Evolutionary conservation across 92 coral and sea anemone genomes (phyloP).

Genomic region (Galaxea fascicularis): DNA sequence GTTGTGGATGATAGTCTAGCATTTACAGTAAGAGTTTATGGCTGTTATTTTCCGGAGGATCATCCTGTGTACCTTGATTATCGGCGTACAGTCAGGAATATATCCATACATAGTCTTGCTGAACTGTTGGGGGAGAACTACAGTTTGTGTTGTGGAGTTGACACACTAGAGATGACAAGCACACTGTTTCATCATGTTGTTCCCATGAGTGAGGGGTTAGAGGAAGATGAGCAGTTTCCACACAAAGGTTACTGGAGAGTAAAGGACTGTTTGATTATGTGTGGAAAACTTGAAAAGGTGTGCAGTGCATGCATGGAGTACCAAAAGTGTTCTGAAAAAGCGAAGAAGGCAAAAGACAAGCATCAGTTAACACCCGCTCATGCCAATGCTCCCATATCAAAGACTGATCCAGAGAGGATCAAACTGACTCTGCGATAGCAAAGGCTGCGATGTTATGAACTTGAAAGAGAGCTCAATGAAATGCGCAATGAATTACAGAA

Average conservation of each 20-base stretch:
- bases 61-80: conserved; percentile 9
- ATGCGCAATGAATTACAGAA: no score
- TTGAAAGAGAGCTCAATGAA: no score
- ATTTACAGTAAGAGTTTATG: no score
- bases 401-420: no score
- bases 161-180: not conserved
- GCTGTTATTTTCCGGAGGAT: not conserved
- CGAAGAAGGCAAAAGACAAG: no score
- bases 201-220: conserved; percentile 3
- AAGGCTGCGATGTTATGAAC: no score
- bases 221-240: conserved; percentile 13
- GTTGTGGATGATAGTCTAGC: no score
- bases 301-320: not conserved
- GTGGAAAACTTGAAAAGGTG: conserved; percentile 8
- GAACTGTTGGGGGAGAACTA: not conserved
- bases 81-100: conserved; percentile 12
- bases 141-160: not conserved
- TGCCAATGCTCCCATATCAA: no score
- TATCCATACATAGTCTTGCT: not conserved
- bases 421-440: no score
- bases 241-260: conserved; percentile 12
- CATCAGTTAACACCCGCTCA: no score
- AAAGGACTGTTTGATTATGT: conserved; percentile 8
- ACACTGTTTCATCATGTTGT: conserved; percentile 10
- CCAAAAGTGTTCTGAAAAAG: no score